A percentile compares a stretch with the other conserved stretches of the same genome.
phyloP scores from a whole-genome alignment of 2,113 vertebrate species.

The Dicrurus megarhynchus region DNA sequence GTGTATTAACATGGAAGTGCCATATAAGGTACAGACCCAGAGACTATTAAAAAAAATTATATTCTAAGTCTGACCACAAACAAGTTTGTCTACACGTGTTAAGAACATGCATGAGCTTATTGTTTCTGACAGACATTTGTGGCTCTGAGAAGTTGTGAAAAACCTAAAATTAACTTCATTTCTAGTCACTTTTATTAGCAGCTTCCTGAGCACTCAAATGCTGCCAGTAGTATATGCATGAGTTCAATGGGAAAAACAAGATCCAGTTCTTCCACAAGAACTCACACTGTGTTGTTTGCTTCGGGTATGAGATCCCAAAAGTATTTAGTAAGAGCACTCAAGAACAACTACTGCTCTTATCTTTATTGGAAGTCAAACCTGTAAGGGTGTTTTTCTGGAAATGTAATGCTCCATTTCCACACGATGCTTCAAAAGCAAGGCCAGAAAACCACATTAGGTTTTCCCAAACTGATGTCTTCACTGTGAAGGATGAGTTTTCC shows the following conservation, averaged over 20 bases:
- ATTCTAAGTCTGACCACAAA: background rate
- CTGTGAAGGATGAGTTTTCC: background rate
- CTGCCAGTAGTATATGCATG: rapidly evolving
- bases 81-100: background rate
- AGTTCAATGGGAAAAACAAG: background rate
- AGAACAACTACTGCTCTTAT: background rate
- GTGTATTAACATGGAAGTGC: background rate
- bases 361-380: background rate
- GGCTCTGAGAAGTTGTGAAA: background rate
- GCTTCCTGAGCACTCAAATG: background rate
- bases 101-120: background rate
- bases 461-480: background rate
- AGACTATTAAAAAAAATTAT: background rate
- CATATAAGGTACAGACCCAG: background rate
- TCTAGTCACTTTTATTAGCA: background rate
- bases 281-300: background rate
- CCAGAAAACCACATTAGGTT: background rate
- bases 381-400: background rate
- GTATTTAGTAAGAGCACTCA: background rate
- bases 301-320: background rate
- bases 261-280: background rate
- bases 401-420: background rate
- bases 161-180: background rate
- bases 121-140: background rate
- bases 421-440: background rate